A percentile compares a stretch with the other conserved stretches of the same genome.
These are phyloP conservation scores for Carassius carassius DNA, from an alignment of 2,113 vertebrate genomes.

Conservation along the genomic window DNA sequence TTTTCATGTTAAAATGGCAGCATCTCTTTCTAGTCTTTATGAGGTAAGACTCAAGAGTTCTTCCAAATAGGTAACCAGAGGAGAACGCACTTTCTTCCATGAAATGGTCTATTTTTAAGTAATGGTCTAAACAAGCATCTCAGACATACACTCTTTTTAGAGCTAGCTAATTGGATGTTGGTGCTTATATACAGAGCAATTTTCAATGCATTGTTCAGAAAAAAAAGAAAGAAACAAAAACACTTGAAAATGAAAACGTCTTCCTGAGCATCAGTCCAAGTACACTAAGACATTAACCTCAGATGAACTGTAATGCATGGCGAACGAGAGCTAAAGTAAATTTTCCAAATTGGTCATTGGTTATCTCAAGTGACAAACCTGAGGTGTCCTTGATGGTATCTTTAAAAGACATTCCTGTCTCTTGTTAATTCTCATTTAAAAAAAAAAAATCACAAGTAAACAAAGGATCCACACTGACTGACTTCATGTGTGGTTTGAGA, in stretches of 20 bases:
- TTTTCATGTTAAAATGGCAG: background rate
- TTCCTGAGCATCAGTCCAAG: background rate
- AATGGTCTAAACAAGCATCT: background rate
- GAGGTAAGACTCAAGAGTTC: background rate
- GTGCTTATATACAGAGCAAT: constrained; percentile 18
- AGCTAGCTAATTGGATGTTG: constrained; percentile 24
- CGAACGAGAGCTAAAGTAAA: background rate
- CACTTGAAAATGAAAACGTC: constrained; percentile 13
- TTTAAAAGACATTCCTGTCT: background rate
- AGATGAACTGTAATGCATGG: background rate
- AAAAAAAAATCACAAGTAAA: background rate
- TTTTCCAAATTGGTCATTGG: background rate
- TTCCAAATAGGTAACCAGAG: too few species aligned
- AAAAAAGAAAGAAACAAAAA: background rate
- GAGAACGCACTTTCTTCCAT: background rate
- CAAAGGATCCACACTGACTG: background rate
- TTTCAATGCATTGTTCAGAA: constrained; percentile 4
- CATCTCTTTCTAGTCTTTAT: background rate
- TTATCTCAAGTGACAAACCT: background rate
- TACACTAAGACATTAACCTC: background rate
- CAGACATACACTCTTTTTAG: background rate
- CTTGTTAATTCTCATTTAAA: background rate
- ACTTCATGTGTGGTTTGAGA: background rate
- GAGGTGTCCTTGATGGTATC: background rate
- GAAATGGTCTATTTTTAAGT: background rate